Evolutionary conservation across 2,888 invertebrate species (phyloP), one percentile per base, ranked within the genome.

Genomic region (Pomacea canaliculata): DNA sequence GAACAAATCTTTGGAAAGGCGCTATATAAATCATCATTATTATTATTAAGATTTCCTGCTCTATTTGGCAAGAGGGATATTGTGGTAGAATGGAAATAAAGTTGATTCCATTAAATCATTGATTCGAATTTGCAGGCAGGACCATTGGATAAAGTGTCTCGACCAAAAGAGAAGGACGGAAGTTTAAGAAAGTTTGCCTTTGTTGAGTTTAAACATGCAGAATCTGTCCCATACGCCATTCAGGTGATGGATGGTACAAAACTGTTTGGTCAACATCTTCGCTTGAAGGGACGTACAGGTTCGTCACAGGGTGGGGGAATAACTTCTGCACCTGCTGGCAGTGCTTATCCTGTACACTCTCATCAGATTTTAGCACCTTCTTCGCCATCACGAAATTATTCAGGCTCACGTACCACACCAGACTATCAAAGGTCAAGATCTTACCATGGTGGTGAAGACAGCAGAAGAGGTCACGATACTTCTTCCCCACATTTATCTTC

Each of bases 241-340:
- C 73, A 74, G 49, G 60, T 74, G 19, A 74, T 74, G 73, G 73
- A 69, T 23, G 69, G 73, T 13, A 51, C 68, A n/a, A 69, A 60
- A 27, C 62, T 74, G n/a, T 74, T 74, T 46, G 67, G 67, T n/a
- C 60, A 62, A 7, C 69, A 74, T 23, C 27, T 74, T 37, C 68
- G 69, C 16, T 23, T 74, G 60, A 74, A 74, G 48, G 68, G 79
- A 18, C 78, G 87, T 51, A 81, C 84, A 71, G 86, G 86, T 81
- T 76, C 72, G 8, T 49, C 37, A 56, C 68, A 74, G 16, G 73
- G 60, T n/a, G 46, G 27, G 51, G 46, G 23, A 18, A 59, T 13
- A 16, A 10, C 62, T 60, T 67, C 56, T 56, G 37, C 37, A 37
- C 51, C 51, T 8, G 16, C 16, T 10, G 8, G 51, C 51, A 56